These are phyloP conservation scores for Phaonia tiefii DNA, from an alignment of 2,888 invertebrate genomes.

Conservation along the genomic window DNA sequence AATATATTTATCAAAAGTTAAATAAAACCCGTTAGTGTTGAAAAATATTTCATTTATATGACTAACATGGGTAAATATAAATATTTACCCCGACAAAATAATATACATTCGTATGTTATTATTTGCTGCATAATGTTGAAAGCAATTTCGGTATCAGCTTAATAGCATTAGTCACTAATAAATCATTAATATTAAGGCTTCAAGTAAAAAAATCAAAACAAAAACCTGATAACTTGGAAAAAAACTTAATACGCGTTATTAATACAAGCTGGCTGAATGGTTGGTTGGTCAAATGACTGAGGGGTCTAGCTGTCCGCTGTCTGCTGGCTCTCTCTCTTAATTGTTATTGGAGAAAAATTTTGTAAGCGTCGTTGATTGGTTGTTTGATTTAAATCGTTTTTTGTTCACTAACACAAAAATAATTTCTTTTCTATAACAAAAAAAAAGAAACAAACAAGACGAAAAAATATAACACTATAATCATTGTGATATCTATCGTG, in stretches of 20 bases:
- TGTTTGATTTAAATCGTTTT: not conserved
- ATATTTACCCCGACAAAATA: not conserved
- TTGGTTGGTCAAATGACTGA: not conserved
- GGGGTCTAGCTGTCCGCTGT: not conserved
- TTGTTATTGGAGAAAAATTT: conserved; percentile 30
- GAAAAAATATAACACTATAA: not conserved
- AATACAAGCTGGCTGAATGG: not conserved
- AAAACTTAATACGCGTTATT: conserved; percentile 19
- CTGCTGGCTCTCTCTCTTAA: conserved; percentile 19
- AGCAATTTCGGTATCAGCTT: conserved; percentile 7
- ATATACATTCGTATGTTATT: not conserved
- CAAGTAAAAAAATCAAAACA: not conserved
- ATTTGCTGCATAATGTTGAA: conserved; percentile 19
- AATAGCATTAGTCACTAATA: not conserved
- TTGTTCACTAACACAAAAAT: conserved; percentile 1
- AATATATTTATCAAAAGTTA: not conserved
- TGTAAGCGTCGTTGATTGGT: conserved; percentile 8
- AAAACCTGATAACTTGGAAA: not conserved
- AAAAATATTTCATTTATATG: conserved; percentile 63
- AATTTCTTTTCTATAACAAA: conserved; percentile 26
- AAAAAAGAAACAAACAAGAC: not conserved
- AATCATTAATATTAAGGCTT: conserved; percentile 4
- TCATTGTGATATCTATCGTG: not conserved
- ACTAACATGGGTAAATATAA: conserved; percentile 5
- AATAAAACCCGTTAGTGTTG: conserved; percentile 25